phyloP scores from a whole-genome alignment of 1,140 invertebrate genomes.

The Venturia canescens region DNA sequence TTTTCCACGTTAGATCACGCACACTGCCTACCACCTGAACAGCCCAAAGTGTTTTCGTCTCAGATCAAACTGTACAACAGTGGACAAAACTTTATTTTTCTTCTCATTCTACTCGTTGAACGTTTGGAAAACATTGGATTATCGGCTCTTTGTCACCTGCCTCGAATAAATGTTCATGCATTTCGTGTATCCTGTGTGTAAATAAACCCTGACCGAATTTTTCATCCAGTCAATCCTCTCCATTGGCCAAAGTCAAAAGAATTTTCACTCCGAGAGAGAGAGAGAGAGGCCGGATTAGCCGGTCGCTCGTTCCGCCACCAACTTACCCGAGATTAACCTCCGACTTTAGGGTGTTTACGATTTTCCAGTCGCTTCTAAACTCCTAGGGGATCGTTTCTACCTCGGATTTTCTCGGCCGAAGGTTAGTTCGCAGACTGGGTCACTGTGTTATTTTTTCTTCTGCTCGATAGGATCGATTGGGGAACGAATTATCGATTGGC shows the following conservation, averaged over 20 bases:
- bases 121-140: slow-evolving; percentile 31
- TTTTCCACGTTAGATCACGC: slow-evolving; percentile 45
- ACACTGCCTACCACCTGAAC: neutral
- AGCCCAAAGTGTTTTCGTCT: neutral
- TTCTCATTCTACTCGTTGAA: slow-evolving; percentile 2
- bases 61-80: neutral
- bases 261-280: neutral
- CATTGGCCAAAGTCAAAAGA: slow-evolving; percentile 7
- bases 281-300: neutral
- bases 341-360: neutral
- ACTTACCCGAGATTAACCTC: too few species aligned
- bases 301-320: neutral
- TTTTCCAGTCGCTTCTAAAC: neutral
- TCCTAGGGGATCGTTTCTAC: too few species aligned
- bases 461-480: too few species aligned
- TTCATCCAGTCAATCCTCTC: neutral
- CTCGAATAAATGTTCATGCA: neutral
- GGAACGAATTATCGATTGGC: too few species aligned
- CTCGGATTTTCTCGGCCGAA: too few species aligned
- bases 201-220: slow-evolving; percentile 34
- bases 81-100: slow-evolving; percentile 12
- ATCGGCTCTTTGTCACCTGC: slow-evolving; percentile 7
- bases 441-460: too few species aligned
- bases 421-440: too few species aligned
- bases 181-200: neutral